Percentiles rank a stretch among this genome's conserved stretches.
These are phyloP conservation scores for Cyanoderma ruficeps DNA, from an alignment of 2,113 vertebrate genomes.

Conservation along the genomic window DNA sequence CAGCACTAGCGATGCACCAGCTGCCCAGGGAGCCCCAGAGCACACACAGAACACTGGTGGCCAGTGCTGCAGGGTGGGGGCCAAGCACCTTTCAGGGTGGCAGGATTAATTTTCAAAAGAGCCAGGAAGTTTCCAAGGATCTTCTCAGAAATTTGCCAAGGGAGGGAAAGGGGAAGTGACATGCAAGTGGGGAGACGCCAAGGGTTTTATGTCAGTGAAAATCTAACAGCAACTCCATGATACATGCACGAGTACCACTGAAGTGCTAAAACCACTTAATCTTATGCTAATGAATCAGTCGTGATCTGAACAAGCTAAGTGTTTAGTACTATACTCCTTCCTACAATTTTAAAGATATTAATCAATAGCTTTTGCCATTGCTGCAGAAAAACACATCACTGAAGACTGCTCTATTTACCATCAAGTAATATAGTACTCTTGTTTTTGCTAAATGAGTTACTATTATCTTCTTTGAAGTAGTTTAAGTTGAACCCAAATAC, in stretches of 20 bases:
- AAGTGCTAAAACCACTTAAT: not conserved
- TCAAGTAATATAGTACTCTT: fast-evolving
- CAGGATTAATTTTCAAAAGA: not conserved
- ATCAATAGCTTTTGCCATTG: not conserved
- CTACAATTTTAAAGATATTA: not conserved
- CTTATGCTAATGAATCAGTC: not conserved
- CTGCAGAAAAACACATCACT: not conserved
- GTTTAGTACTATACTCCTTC: not conserved
- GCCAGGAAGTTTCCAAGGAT: not conserved
- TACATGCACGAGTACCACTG: fast-evolving
- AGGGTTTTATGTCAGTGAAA: not conserved
- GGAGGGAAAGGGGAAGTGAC: not conserved
- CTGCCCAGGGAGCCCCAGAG: not conserved
- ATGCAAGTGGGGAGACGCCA: not conserved
- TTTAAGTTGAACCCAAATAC: not conserved
- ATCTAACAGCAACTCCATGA: not conserved
- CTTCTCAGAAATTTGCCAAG: not conserved
- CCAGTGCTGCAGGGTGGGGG: not conserved
- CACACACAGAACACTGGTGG: not conserved
- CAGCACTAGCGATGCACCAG: not conserved
- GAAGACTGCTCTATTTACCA: not conserved
- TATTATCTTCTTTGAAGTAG: not conserved
- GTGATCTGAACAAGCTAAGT: not conserved
- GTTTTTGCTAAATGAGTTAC: not conserved
- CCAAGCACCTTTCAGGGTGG: fast-evolving